A percentile compares a stretch with the other conserved stretches of the same genome.
phyloP scores from a whole-genome alignment of 2,888 invertebrate species.

The Chrysopilus asiliformis region DNA sequence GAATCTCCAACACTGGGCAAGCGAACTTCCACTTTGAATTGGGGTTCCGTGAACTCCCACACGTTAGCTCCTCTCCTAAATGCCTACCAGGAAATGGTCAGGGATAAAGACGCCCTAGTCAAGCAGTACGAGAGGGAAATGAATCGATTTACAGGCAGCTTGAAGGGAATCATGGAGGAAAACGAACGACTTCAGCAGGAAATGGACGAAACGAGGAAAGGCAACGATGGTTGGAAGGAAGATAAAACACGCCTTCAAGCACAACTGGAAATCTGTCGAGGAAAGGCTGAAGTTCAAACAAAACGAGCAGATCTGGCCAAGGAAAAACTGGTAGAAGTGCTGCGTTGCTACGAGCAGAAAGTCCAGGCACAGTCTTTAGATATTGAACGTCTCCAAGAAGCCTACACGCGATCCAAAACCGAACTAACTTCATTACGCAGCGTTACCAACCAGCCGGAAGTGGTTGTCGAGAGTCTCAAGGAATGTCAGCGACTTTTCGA shows the following conservation, averaged over 20 bases:
- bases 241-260: conserved; percentile 32
- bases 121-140: conserved; percentile 56
- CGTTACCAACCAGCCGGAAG: conserved; percentile 19
- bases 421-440: conserved; percentile 27
- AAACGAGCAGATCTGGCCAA: conserved; percentile 58
- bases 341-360: conserved; percentile 60
- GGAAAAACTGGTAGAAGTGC: conserved; percentile 58
- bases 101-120: conserved; percentile 61
- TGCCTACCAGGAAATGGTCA: conserved; percentile 64
- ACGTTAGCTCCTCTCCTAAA: conserved; percentile 52
- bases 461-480: conserved; percentile 45
- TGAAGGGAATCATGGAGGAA: conserved; percentile 55
- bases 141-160: conserved; percentile 53
- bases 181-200: conserved; percentile 49
- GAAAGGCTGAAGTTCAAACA: conserved; percentile 34
- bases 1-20: conserved; percentile 3
- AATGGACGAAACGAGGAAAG: conserved; percentile 39
- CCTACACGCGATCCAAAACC: conserved; percentile 29
- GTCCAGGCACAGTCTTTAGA: conserved; percentile 38
- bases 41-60: conserved; percentile 22
- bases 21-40: conserved; percentile 9
- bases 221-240: conserved; percentile 33
- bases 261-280: conserved; percentile 29
- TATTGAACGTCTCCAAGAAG: conserved; percentile 31
- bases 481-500: conserved; percentile 64